Base-by-base conservation (phyloP, 2,888 invertebrate species). In the Heliconius ethilla region DNA sequence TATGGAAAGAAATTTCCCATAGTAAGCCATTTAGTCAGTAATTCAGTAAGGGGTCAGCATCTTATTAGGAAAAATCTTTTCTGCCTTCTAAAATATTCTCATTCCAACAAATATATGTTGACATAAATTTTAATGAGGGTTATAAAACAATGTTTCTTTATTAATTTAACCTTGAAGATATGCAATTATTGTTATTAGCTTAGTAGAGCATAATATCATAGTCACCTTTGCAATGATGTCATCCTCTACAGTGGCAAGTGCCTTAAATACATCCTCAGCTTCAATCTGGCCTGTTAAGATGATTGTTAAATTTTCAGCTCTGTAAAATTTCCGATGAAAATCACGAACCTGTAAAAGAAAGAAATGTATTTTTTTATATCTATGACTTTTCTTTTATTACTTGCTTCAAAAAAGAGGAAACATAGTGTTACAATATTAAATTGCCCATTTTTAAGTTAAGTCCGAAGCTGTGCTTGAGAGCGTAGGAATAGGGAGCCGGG, bases 311-410 rank as follows among this genome's bases (percentile, higher is more conserved):
- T 99, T 99, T 90, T 98, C 98, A 3, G 98, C 96, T 33, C 98
- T 95, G 90, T 99, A 99, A 91, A 97, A 98, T 80, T 97, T 95
- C 84, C 96, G 96, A 89, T 99, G 98, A 88, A 97, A 99, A 22
- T 96, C 93, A 83, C 95, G 95, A 10, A 97, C 96, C 97, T 97
- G 85, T 79, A 90, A 91, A n/a, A 82, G 70, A 77, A 69, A 51
- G 66, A 45, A 62, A 70, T 33, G 65, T 25, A 6, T 74, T 9
- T 10, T 62, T 25, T 62, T 25, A 62, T 13, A 11, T 27, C 25
- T 25, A 2, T 13, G n/a, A 59, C n/a, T 63, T 27, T 63, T 63
- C 27, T 5, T 2, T 6, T 27, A 25, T 27, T 63, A 63, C 5
- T 15, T 27, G 6, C 0, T 15, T 63, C 4, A 63, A 25, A 6